Base-by-base conservation (phyloP, 2,113 vertebrate genomes). In the Patagioenas fasciata region DNA sequence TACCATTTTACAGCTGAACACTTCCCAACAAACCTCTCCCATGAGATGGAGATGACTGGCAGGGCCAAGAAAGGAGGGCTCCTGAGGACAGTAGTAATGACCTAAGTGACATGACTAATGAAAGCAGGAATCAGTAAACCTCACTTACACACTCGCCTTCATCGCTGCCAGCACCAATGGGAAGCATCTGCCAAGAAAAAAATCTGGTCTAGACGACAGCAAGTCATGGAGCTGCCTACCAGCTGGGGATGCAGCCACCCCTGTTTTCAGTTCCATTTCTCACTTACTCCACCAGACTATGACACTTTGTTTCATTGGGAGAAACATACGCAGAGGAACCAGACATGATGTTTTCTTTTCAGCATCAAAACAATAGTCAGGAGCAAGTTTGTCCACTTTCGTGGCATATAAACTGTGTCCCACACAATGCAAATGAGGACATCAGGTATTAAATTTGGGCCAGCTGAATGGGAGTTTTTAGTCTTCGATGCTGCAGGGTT, bases 31-130 rank as follows among this genome's bases (percentile, higher is more conserved):
- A 80, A 80, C 64, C 32, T 83, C 29, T 80, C 50, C 36, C 31
- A 28, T 66, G 69, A 92, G 80, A 65, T 60, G 56, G 56, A 89
- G 38, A 47, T 54, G 56, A 64, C 77, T 91, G 47, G n/a, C 84
- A 91, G 38, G 51, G 80, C 64, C 62, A 62, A n/a, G 67, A 60
- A 88, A 80, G 54, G 28, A 94, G 77, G 62, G 80, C 38, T 95
- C 74, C 70, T 9, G 8, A 77, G 88, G 90, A 74, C 90, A 89
- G 79, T 5, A 2, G 24, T 70, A 54, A 87, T 40, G 70, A 94
- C 74, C 38, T 44, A 19, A 48, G 66, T 56, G 74, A 91, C 51
- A 29, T 38, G 40, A 89, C 61, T 89, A 79, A 87, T 19, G 62
- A 53, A 28, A 88, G 44, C 66, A 82, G 71, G 66, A 51, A 88